Evolutionary conservation across 2,797 vertebrate genomes (phyloP), one percentile per base, ranked within the genome.

Genomic region (Rhinichthys osculus): DNA sequence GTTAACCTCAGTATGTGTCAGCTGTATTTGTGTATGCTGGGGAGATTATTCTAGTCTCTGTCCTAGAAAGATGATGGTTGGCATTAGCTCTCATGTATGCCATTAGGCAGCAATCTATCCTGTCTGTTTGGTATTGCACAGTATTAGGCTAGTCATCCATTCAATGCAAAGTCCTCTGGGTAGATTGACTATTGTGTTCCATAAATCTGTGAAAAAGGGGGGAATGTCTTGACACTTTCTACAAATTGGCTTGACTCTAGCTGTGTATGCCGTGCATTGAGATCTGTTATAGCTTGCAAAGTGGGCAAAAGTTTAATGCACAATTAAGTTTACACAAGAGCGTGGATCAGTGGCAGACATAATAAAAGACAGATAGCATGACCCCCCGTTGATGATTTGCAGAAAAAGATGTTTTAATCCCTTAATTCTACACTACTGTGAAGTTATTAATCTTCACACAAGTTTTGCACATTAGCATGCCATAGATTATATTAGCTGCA

Each of bases 401-500:
- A 57, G 72, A 50, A 76, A 78, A 78, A 57, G 0, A 78, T 23
- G 8, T 47, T 59, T 84, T 70, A 67, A 78, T 78, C 30, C 27
- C 23, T 6, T 2, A 11, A 69, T 47, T 85, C 62, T 71, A 86
- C 38, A 72, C 11, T 33, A 54, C 47, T 82, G 67, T 44, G 21
- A 27, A 77, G 40, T 84, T 69, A 73, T 84, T 64, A 14, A 80
- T 81, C 57, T 84, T 87, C 73, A 80, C 73, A 80, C 67, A 73
- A 57, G 66, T 54, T 81, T 71, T 82, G 74, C 44, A 52, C 71
- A 73, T 52, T 80, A 79, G 35, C 30, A 50, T 81, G 64, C 78
- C 87, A 91, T 91, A 91, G 89, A 93, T 92, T 93, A 92, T 88
- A 87, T 90, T 89, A 86, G 83, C 23, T 78, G 90, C 85, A 81